Evolutionary conservation across 2,888 invertebrate species (phyloP).

Genomic region (Rotaria socialis): DNA sequence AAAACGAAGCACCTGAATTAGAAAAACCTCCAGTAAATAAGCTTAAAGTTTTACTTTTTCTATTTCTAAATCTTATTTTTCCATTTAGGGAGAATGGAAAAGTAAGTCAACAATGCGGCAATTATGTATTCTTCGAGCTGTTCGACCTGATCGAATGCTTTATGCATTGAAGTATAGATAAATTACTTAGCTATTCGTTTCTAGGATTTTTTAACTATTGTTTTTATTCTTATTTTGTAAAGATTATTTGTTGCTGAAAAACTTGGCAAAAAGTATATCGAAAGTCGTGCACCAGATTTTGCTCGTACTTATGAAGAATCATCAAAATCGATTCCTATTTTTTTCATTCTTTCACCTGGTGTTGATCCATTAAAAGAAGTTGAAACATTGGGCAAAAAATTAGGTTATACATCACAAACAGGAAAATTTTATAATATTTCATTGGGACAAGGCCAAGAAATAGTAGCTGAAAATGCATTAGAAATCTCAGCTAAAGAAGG

Average conservation of each 20-base stretch:
- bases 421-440: conserved; percentile 47
- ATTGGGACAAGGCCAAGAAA: conserved; percentile 46
- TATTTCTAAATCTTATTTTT: neutral
- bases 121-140: conserved; percentile 47
- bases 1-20: conserved; percentile 74
- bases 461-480: conserved; percentile 47
- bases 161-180: conserved; percentile 45
- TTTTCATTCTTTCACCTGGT: conserved; percentile 46
- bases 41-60: too few species aligned
- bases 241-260: conserved; percentile 43
- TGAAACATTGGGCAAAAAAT: conserved; percentile 46
- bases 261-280: conserved; percentile 47
- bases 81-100: conserved; percentile 47
- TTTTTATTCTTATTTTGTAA: neutral
- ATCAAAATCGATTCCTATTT: conserved; percentile 45
- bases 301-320: conserved; percentile 46
- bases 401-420: conserved; percentile 41
- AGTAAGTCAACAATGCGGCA: conserved; percentile 46
- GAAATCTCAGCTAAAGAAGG: conserved; percentile 44
- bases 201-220: too few species aligned
- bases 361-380: conserved; percentile 47
- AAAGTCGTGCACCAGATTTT: conserved; percentile 44
- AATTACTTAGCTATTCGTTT: too few species aligned
- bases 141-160: conserved; percentile 48
- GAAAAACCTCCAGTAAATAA: conserved; percentile 17